These are phyloP conservation scores for Gonocerus acuteangulatus DNA, from an alignment of 2,888 invertebrate species.

Conservation along the genomic window DNA sequence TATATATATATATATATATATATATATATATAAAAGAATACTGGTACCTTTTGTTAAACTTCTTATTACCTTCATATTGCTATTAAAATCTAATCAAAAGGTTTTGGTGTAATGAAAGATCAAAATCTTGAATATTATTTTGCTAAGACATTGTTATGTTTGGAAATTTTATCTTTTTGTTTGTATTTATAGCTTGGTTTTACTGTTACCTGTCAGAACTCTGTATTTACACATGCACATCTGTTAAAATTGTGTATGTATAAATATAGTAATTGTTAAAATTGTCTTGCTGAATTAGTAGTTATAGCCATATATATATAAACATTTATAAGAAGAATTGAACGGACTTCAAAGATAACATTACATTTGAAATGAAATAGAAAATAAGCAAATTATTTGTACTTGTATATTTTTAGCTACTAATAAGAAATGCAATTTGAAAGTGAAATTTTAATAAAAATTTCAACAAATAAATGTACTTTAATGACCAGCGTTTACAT, in stretches of 20 bases:
- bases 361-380: conserved; percentile 8
- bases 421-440: conserved; percentile 5
- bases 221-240: conserved; percentile 5
- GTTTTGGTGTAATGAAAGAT: not conserved
- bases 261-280: conserved; percentile 17
- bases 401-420: conserved; percentile 25
- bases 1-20: not conserved
- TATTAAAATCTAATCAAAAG: not conserved
- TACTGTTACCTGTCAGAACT: conserved; percentile 2
- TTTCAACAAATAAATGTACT: conserved; percentile 11
- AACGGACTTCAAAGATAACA: conserved; percentile 12
- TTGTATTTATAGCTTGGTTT: conserved; percentile 15
- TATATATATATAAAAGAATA: not conserved
- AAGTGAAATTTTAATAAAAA: conserved; percentile 5
- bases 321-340: conserved; percentile 14
- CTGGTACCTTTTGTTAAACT: not conserved
- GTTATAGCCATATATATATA: too few species aligned
- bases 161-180: conserved; percentile 13
- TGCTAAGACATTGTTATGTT: conserved; percentile 15
- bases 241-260: not conserved
- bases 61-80: not conserved
- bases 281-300: conserved; percentile 5
- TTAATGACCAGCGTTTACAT: conserved; percentile 19
- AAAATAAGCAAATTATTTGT: conserved; percentile 23
- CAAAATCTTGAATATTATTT: not conserved